Conservation (phyloP, 2,797 vertebrate species). For the Anisognathus igniventris region DNA sequence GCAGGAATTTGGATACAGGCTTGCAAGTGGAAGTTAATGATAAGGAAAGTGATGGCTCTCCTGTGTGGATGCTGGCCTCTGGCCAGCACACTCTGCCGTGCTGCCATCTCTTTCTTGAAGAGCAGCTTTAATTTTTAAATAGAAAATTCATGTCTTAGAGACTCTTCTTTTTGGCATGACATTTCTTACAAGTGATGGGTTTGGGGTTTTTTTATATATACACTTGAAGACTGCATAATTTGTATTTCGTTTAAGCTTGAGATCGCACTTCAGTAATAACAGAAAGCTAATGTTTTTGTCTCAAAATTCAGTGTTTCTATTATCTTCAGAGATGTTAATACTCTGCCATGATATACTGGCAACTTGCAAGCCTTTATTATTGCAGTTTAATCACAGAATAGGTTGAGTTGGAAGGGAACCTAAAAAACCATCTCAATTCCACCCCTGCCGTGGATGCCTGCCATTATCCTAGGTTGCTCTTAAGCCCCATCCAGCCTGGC, state of each 20-base stretch:
- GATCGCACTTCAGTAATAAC: neutral
- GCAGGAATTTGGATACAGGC: neutral
- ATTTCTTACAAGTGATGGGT: neutral
- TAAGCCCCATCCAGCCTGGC: neutral
- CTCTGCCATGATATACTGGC: neutral
- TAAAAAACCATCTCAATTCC: rapidly evolving
- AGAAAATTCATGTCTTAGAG: neutral
- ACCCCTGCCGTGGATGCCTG: rapidly evolving
- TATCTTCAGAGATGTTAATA: neutral
- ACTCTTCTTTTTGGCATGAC: neutral
- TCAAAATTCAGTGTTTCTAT: neutral
- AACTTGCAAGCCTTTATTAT: neutral
- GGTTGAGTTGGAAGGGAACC: neutral
- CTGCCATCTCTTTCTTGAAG: neutral
- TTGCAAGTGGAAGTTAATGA: neutral
- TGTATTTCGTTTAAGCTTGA: neutral
- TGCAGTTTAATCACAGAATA: neutral
- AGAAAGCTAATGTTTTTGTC: neutral
- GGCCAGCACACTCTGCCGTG: neutral
- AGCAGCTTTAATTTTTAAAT: neutral
- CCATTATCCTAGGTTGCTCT: neutral
- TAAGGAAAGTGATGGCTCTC: neutral
- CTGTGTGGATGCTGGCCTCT: neutral
- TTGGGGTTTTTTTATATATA: neutral
- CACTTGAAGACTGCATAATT: neutral